phyloP scores from a whole-genome alignment of 92 coral and sea anemone species.

The Parazoanthus darwini region DNA sequence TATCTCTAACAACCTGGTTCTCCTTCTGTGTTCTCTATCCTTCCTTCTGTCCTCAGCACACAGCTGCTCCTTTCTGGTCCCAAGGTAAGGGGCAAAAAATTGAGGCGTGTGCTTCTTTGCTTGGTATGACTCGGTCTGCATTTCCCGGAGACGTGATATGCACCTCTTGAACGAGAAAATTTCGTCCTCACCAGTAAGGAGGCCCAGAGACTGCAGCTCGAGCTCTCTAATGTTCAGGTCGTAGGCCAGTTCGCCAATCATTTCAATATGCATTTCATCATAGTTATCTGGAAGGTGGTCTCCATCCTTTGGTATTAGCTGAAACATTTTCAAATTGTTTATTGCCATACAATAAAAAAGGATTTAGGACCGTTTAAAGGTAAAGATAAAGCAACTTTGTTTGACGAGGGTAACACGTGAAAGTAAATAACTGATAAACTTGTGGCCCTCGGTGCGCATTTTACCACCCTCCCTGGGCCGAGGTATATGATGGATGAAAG shows the following conservation, averaged over 20 bases:
- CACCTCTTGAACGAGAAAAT: constrained; percentile 84
- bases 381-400: no score
- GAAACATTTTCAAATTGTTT: constrained; percentile 31
- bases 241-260: constrained; percentile 86
- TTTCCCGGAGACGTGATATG: constrained; percentile 82
- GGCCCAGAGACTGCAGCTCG: constrained; percentile 69
- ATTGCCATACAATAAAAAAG: no score
- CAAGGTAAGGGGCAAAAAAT: constrained; percentile 68
- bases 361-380: no score
- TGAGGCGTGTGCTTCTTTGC: constrained; percentile 62
- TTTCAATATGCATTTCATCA: constrained; percentile 87
- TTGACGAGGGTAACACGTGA: no score
- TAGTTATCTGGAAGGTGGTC: constrained; percentile 34
- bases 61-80: constrained; percentile 62
- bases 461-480: no score
- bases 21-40: constrained; percentile 69
- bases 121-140: constrained; percentile 77
- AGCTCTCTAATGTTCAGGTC: constrained; percentile 73
- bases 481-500: no score
- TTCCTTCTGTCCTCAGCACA: constrained; percentile 64
- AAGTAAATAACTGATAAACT: no score
- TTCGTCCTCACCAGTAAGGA: constrained; percentile 84
- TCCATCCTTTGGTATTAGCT: constrained; percentile 67
- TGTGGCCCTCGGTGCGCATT: no score
- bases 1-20: constrained; percentile 48